A percentile compares a stretch with the other conserved stretches of the same genome.
phyloP scores from a whole-genome alignment of 30 jellyfish, hydroid and myxozoan species.

The Chrysaora quinquecirrha region DNA sequence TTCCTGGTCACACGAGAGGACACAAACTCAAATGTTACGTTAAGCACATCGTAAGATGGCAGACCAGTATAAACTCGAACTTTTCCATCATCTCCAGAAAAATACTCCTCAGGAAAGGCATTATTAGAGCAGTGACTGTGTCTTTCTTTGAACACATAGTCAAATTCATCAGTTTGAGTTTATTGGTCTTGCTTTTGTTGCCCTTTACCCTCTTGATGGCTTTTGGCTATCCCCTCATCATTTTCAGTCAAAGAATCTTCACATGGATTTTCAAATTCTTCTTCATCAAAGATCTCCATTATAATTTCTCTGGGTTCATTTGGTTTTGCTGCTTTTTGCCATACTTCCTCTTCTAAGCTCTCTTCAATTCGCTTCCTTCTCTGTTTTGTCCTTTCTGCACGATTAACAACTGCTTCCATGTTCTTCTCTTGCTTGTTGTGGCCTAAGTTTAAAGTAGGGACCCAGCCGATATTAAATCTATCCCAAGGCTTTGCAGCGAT shows the following conservation, averaged over 20 bases:
- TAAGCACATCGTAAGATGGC: slow-evolving; percentile 52
- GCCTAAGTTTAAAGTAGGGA: too few species aligned
- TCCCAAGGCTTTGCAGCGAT: too few species aligned
- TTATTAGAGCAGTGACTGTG: slow-evolving; percentile 5
- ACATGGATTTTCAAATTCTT: too few species aligned
- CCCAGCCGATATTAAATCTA: too few species aligned
- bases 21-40: slow-evolving; percentile 41
- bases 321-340: too few species aligned
- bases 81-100: slow-evolving; percentile 42
- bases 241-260: slow-evolving; percentile 22
- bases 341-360: too few species aligned
- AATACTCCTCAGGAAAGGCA: slow-evolving; percentile 33
- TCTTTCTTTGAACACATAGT: slow-evolving; percentile 33
- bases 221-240: slow-evolving; percentile 18
- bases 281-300: too few species aligned
- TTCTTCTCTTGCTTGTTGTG: too few species aligned
- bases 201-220: slow-evolving; percentile 8
- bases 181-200: slow-evolving; percentile 39
- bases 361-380: too few species aligned
- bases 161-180: slow-evolving; percentile 51
- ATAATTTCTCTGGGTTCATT: too few species aligned
- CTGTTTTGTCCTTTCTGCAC: too few species aligned
- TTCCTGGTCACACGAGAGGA: slow-evolving; percentile 34
- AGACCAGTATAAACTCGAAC: slow-evolving; percentile 57
- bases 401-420: too few species aligned